Percentiles rank a stretch among this genome's conserved stretches.
Conservation (phyloP, 2,113 vertebrate species). For the Pelusios castaneus region DNA sequence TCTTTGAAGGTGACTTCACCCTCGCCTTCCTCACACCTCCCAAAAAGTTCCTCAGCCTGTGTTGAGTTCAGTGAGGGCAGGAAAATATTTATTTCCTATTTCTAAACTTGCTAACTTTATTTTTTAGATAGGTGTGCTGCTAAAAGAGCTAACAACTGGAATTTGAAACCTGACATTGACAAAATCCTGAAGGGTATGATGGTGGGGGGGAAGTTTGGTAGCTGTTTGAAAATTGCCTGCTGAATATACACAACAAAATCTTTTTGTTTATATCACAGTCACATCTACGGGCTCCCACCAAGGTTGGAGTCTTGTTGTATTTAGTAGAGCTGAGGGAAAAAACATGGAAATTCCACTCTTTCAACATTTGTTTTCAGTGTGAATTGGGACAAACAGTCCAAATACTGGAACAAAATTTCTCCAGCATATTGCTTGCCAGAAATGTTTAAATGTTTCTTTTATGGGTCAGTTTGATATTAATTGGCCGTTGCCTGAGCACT, state of each 20-base stretch:
- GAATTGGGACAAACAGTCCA: neutral
- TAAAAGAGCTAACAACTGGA: neutral
- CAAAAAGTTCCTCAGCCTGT: neutral
- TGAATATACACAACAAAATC: neutral
- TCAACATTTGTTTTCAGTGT: slow-evolving; percentile 6
- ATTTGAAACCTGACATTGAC: neutral
- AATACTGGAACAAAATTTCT: neutral
- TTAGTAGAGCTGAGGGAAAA: neutral
- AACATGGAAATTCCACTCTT: neutral
- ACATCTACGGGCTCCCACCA: neutral
- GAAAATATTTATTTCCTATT: neutral
- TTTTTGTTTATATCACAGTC: neutral
- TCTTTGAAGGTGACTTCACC: neutral
- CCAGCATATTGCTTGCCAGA: neutral
- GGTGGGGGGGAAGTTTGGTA: no score
- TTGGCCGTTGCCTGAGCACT: neutral
- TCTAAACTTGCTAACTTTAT: neutral
- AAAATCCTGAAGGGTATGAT: slow-evolving; percentile 1
- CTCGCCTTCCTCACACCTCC: neutral
- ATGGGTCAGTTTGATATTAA: neutral
- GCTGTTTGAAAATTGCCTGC: slow-evolving; percentile 21
- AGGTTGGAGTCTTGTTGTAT: neutral
- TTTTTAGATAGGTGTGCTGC: neutral
- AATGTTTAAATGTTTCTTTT: slow-evolving; percentile 8
- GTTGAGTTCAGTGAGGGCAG: rapidly evolving